These are phyloP conservation scores for Periophthalmus magnuspinnatus DNA, from an alignment of 2,797 vertebrate genomes.

Conservation along the genomic window DNA sequence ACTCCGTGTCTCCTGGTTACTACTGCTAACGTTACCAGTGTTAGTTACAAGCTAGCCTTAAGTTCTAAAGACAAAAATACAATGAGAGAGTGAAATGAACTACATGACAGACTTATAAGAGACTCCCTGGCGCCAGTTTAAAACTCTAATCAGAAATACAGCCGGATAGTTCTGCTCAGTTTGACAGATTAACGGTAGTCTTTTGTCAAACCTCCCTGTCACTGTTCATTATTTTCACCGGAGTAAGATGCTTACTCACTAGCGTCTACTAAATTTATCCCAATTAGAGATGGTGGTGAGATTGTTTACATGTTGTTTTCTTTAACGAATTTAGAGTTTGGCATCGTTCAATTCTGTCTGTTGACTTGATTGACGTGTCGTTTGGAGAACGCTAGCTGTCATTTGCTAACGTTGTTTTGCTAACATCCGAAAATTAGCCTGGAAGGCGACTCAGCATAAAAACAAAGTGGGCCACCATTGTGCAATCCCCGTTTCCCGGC, in stretches of 20 bases:
- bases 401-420: conserved; percentile 63
- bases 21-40: conserved; percentile 15
- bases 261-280: conserved; percentile 24
- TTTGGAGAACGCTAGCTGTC: conserved; percentile 27
- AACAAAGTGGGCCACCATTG: conserved; percentile 67
- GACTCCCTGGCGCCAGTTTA: rapidly evolving
- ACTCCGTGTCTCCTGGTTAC: background rate
- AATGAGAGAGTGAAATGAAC: conserved; percentile 13
- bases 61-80: conserved; percentile 32
- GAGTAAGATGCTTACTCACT: conserved; percentile 47
- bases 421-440: conserved; percentile 66
- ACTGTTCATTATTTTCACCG: conserved; percentile 38
- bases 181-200: background rate
- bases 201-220: conserved; percentile 17
- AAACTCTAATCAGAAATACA: rapidly evolving
- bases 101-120: background rate
- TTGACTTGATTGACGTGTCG: background rate
- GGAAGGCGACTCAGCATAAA: conserved; percentile 75
- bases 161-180: background rate
- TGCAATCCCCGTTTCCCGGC: conserved; percentile 46
- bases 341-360: background rate
- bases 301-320: background rate
- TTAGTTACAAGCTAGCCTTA: conserved; percentile 37
- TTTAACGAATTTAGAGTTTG: background rate
- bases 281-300: background rate